Percentiles rank a stretch among this genome's conserved stretches.
These are phyloP conservation scores for Stenurella melanura DNA, from an alignment of 2,888 invertebrate genomes.

Conservation along the genomic window DNA sequence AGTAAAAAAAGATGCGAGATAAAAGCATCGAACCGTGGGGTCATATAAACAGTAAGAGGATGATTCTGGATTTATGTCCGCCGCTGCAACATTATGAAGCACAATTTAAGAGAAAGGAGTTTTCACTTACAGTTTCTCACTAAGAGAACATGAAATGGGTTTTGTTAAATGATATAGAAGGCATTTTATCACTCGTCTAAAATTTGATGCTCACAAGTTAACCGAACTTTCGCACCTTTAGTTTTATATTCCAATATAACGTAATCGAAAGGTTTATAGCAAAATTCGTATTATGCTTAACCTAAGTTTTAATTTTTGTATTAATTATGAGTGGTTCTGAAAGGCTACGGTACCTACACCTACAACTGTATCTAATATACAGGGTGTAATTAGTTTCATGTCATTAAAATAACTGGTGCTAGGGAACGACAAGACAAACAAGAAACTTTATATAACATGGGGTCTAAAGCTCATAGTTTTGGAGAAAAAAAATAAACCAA, in stretches of 20 bases:
- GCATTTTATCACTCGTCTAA: not conserved
- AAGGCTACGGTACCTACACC: no score
- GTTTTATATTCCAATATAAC: not conserved
- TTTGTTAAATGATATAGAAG: constrained; percentile 12
- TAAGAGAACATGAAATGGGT: constrained; percentile 15
- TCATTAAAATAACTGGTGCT: no score
- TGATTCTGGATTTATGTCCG: constrained; percentile 22
- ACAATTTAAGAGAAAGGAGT: constrained; percentile 29
- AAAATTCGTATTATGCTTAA: no score
- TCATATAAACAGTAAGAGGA: constrained; percentile 26
- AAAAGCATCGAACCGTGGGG: constrained; percentile 27
- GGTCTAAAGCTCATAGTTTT: no score
- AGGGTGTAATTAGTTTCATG: no score
- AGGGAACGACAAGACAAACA: no score
- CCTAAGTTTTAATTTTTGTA: no score
- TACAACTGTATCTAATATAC: no score
- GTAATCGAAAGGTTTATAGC: not conserved
- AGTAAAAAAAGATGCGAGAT: constrained; percentile 17
- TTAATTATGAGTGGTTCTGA: no score
- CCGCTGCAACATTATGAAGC: constrained; percentile 13
- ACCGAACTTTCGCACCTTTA: not conserved
- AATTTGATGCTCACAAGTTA: not conserved
- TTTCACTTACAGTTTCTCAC: not conserved
- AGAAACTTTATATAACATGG: no score
- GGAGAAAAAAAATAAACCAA: no score